These are phyloP conservation scores for Nothocercus julius DNA, from an alignment of 2,113 vertebrate species.

Conservation along the genomic window DNA sequence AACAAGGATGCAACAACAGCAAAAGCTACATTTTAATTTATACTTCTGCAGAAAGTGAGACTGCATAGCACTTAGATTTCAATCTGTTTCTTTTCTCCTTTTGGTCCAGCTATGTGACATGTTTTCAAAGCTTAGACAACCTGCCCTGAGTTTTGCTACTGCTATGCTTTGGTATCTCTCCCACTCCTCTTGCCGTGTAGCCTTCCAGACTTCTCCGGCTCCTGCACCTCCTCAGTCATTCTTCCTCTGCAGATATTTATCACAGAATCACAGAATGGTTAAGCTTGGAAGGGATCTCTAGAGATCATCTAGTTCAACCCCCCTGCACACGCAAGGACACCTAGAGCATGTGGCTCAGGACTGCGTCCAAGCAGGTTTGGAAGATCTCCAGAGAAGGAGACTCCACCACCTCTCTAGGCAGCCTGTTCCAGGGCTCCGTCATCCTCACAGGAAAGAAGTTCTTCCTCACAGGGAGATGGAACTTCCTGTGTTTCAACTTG, in stretches of 20 bases:
- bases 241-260: not conserved
- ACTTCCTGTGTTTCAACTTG: no score
- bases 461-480: no score
- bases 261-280: no score
- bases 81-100: not conserved
- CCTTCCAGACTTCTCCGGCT: accelerated
- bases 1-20: not conserved
- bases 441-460: no score
- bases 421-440: no score
- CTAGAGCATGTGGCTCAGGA: no score
- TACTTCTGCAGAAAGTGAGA: not conserved
- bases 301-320: no score
- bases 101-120: not conserved
- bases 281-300: no score
- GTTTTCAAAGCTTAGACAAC: not conserved
- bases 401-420: no score
- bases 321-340: no score
- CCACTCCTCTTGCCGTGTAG: not conserved
- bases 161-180: not conserved
- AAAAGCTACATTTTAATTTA: not conserved
- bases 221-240: not conserved
- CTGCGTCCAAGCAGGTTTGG: no score
- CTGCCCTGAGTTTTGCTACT: accelerated
- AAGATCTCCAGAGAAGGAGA: no score
- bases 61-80: not conserved